A percentile compares a stretch with the other conserved stretches of the same genome.
Conservation (phyloP, 2,113 vertebrate species). For the Brienomyrus brachyistius region DNA sequence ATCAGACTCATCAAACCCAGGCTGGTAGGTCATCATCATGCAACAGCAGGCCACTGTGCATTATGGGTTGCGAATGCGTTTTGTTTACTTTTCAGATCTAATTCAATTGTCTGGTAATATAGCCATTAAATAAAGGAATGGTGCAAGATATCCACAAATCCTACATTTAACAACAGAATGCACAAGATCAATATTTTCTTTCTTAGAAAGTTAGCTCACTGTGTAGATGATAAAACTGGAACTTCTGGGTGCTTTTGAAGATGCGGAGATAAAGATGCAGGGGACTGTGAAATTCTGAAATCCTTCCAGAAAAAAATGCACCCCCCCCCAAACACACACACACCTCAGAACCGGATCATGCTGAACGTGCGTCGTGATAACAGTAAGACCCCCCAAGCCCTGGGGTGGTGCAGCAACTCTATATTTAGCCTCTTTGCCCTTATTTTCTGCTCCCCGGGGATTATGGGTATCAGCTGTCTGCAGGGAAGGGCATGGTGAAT, state of each 20-base stretch:
- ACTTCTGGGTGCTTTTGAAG: neutral
- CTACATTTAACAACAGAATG: neutral
- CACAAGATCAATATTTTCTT: neutral
- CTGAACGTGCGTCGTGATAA: neutral
- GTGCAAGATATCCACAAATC: neutral
- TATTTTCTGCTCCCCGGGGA: constrained; percentile 42
- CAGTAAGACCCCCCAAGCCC: constrained; percentile 40
- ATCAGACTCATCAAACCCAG: neutral
- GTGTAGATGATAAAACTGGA: neutral
- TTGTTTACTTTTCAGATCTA: neutral
- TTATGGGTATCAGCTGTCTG: constrained; percentile 37
- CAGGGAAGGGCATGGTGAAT: constrained; percentile 20
- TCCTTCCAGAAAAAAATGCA: neutral
- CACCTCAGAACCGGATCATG: neutral
- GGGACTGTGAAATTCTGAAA: neutral
- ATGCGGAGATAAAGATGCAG: neutral
- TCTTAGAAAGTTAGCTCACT: neutral
- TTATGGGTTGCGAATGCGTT: neutral
- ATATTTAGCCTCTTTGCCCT: constrained; percentile 46
- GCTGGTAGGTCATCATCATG: neutral
- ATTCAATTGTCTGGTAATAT: neutral
- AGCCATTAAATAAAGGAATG: neutral
- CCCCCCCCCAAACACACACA: neutral
- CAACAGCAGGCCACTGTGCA: neutral
- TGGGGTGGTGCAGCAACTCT: constrained; percentile 35